Evolutionary conservation across 2,888 invertebrate genomes (phyloP).

Genomic region (Spilarctia lutea): DNA sequence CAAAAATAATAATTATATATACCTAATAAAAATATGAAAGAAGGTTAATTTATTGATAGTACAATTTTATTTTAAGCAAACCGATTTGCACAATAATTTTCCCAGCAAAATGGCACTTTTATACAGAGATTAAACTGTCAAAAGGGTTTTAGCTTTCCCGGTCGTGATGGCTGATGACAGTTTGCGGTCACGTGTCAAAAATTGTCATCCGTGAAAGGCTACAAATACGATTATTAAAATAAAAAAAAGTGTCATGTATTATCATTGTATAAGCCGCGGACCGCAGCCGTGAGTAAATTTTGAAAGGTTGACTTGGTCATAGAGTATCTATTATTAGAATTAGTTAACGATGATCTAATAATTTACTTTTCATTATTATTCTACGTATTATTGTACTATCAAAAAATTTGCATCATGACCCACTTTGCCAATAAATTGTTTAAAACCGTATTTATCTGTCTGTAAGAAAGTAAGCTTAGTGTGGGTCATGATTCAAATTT

Average conservation of each 20-base stretch:
- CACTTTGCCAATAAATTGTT: too few relatives aligned
- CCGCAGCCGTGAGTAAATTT: conserved; percentile 1
- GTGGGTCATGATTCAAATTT: too few relatives aligned
- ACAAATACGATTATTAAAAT: conserved; percentile 6
- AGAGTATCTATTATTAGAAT: too few relatives aligned
- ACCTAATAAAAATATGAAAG: background rate
- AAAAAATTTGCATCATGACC: too few relatives aligned
- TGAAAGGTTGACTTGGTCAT: background rate
- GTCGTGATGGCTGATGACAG: conserved; percentile 41
- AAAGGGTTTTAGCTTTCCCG: conserved; percentile 32
- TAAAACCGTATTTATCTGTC: too few relatives aligned
- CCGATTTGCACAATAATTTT: conserved; percentile 25
- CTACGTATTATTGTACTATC: too few relatives aligned
- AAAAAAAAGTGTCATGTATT: background rate
- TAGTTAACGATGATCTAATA: too few relatives aligned
- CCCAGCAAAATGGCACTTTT: conserved; percentile 38
- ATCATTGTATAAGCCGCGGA: background rate
- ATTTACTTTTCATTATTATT: too few relatives aligned
- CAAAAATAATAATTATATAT: background rate
- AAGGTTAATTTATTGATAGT: conserved; percentile 3
- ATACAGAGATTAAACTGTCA: conserved; percentile 45
- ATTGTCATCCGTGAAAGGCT: conserved; percentile 26
- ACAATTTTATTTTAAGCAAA: conserved; percentile 25
- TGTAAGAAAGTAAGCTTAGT: too few relatives aligned
- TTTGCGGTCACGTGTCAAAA: conserved; percentile 43